Base-by-base conservation (phyloP, 2,797 vertebrate species). In the Melanotaenia nigrans region DNA sequence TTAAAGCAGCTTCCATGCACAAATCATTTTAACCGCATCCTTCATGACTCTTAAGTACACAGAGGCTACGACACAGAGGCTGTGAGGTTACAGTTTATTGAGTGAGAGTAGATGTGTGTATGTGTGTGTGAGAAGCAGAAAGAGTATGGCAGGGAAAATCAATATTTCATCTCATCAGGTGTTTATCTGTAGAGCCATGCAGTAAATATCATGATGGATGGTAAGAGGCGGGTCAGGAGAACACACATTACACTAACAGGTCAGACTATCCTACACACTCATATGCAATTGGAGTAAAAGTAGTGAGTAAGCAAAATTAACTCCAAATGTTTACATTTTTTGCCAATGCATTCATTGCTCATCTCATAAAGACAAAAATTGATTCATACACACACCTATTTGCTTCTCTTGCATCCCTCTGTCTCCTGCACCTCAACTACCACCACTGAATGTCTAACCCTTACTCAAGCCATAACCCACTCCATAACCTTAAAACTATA, bases 151-250 rank as follows among this genome's bases (percentile, higher is more conserved):
- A 36, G 62, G 32, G 30, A 68, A 74, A 82, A 90, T 90, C 88
- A 73, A 89, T 90, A 89, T 77, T 88, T 89, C 82, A 88, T 89
- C 84, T 86, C 71, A 83, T 90, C 78, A 74, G 78, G 77, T 86
- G 71, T 87, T 89, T 81, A 80, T 85, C 85, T 72, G 63, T 82
- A 36, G 70, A 49, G 45, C 66, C n/a, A 18, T 22, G 76, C 42
- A 51, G 75, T 82, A 82, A 84, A 84, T 78, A 77, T 75, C 73
- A 71, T 82, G 84, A 91, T 81, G 80, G 85, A 85, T 85, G 63
- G 60, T 57, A 65, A 42, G 61, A 38, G 53, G 59, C 59, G 61
- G 65, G 62, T 18, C 72, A 22, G 53, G 71, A 72, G 59, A 58
- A 60, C 25, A 13, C 11, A 61, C 33, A 70, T 70, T 38, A 68